Conservation (phyloP, 2,113 vertebrate genomes). For the Synchiropus splendidus region DNA sequence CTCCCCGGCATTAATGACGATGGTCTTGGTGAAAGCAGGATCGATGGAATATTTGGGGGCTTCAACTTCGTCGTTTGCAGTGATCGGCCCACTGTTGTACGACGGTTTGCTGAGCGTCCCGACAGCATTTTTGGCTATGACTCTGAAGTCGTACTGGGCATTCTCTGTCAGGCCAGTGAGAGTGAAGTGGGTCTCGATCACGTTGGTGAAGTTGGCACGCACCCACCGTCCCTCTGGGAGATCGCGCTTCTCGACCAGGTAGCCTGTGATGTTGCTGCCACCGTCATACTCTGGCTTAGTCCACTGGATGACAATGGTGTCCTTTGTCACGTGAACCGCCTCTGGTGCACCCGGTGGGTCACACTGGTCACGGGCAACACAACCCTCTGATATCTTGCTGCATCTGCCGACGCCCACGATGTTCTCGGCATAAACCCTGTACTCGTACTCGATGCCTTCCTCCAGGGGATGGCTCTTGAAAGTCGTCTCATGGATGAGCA, state of each 20-base stretch:
- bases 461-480: constrained; percentile 90
- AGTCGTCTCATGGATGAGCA: constrained; percentile 80
- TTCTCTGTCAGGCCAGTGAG: constrained; percentile 90
- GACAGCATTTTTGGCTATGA: constrained; percentile 93
- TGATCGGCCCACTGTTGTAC: constrained; percentile 91
- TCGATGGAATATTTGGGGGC: constrained; percentile 92
- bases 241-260: constrained; percentile 92
- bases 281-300: constrained; percentile 94
- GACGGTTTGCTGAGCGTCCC: constrained; percentile 90
- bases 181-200: constrained; percentile 94
- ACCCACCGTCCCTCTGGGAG: constrained; percentile 95
- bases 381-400: constrained; percentile 93
- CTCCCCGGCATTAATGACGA: constrained; percentile 86
- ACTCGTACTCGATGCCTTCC: constrained; percentile 94
- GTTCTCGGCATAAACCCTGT: constrained; percentile 92
- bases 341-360: constrained; percentile 92
- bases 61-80: constrained; percentile 85
- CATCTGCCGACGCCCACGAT: constrained; percentile 90
- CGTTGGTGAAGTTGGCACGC: constrained; percentile 94
- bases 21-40: constrained; percentile 83
- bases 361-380: constrained; percentile 88
- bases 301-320: constrained; percentile 86
- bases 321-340: constrained; percentile 82
- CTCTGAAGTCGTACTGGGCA: constrained; percentile 93
- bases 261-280: constrained; percentile 91